Evolutionary conservation across 2,888 invertebrate genomes (phyloP), one percentile per base, ranked within the genome.

Genomic region (Petrolisthes manimaculis): DNA sequence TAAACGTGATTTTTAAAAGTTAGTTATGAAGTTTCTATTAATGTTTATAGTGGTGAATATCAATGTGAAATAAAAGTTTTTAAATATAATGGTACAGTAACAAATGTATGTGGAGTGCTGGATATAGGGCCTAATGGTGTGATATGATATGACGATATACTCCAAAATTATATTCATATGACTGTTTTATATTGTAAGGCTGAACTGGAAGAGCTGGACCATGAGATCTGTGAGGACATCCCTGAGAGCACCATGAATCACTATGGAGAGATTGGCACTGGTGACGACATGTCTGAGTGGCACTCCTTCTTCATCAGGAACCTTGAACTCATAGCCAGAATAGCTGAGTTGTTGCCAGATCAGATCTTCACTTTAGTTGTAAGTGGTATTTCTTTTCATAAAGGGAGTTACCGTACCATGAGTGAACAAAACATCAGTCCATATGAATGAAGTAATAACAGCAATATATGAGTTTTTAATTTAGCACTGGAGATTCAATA

Each of bases 241-340:
- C 75, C 79, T 18, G 88, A 90, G 67, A 84, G 75, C 67, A 85
- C 54, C 56, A 71, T 55, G 5, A 71, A 75, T 53, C 82, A 87
- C 56, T 89, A 87, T 85, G 87, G 87, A 8, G 89, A 89, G 24
- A 61, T 89, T 4, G 86, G 84, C 14, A 81, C 82, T 9, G 54
- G 83, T 84, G 84, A 96, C 96, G 95, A 95, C 91, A 96, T 96
- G 93, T 96, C 96, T 77, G 97, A 97, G 92, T 96, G 96, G 96
- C 96, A 96, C 92, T 95, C 95, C 93, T 96, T 96, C 94, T 93
- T 97, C 79, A 95, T 96, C 91, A 95, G 95, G 92, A 96, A 96
- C 91, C 95, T 96, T 90, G 97, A 97, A 93, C 95, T 96, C 90
- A 94, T 97, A 86, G 96, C 96, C 53, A 95, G 96, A 93, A 95